Evolutionary conservation across 92 coral and sea anemone species (phyloP).

Genomic region (Galaxea fascicularis): DNA sequence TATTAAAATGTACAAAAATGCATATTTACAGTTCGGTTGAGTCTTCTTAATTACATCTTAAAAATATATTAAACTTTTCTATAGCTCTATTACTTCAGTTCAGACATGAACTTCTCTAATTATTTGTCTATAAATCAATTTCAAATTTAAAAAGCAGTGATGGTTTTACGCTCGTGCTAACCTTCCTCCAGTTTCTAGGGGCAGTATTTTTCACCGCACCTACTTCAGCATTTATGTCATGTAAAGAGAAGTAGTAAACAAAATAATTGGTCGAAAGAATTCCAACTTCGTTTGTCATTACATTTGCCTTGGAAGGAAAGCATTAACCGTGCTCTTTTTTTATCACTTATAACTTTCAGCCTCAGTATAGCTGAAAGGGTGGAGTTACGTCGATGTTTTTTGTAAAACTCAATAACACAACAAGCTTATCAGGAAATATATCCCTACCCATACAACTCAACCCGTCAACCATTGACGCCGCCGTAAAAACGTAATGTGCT

Average conservation of each 20-base stretch:
- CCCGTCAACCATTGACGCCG: not conserved
- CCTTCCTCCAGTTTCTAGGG: not conserved
- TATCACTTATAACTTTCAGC: too few relatives aligned
- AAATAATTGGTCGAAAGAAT: too few relatives aligned
- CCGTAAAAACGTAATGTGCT: not conserved
- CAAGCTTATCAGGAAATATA: not conserved
- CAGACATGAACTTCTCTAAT: slow-evolving; percentile 32
- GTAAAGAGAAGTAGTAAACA: not conserved
- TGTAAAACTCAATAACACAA: slow-evolving; percentile 7
- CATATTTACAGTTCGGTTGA: slow-evolving; percentile 34
- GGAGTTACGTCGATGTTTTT: too few relatives aligned
- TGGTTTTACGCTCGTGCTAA: not conserved
- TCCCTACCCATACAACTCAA: not conserved
- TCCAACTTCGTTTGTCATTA: too few relatives aligned
- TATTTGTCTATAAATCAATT: slow-evolving; percentile 48
- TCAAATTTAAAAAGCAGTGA: slow-evolving; percentile 21
- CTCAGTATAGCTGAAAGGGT: too few relatives aligned
- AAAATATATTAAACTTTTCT: slow-evolving; percentile 77
- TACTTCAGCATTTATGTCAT: not conserved
- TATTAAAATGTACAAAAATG: slow-evolving; percentile 40
- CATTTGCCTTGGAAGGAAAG: too few relatives aligned
- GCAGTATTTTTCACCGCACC: slow-evolving; percentile 29
- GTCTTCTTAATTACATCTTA: slow-evolving; percentile 54
- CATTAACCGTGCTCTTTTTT: too few relatives aligned
- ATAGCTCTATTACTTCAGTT: slow-evolving; percentile 51